Evolutionary conservation across 2,888 invertebrate species (phyloP), one percentile per base, ranked within the genome.

Genomic region (Harpalus rufipes): DNA sequence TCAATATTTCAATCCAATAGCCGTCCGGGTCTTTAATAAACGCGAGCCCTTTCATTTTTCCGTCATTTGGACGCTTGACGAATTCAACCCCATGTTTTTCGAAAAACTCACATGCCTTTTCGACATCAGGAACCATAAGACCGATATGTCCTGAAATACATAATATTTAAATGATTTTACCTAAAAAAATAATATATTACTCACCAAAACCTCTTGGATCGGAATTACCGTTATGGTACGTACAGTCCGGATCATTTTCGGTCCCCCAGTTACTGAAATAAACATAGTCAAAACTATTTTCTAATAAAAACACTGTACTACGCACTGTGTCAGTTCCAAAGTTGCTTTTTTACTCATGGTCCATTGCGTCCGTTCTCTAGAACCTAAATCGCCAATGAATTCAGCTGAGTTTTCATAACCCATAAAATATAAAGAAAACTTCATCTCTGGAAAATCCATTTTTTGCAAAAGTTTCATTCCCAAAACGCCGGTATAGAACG

Each of bases 11-110:
- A 88, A 98, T 98, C 98, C 98, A 98, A 90, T 98, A 98, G 41
- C 97, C 98, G 90, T 98, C 98, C 0, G 98, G 98, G 90, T 98
- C 98, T 88, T 97, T 96, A 85, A 98, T 97, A 90, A 98, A 98
- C 1, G 98, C 98, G 72, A 98, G 92, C 0, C 97, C 97, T 90
- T 96, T 97, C 97, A 98, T 98, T 90, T 96, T 97, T 0, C 97
- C 97, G 88, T 97, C 98, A 88, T 96, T 94, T 0, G 97, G 98
- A 87, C 94, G 95, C 90, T 98, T 99, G 0, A 97, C 93, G 90
- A 98, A 99, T 86, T 96, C 95, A 4, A 98, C 98, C 0, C 96
- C 96, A 84, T 95, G 92, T 87, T 95, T 92, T 89, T 98, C 97
- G 89, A 99, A 98, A 88, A 92, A 90, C 88, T 95, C 95, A 90